Percentiles rank a stretch among this genome's conserved stretches.
phyloP scores from a whole-genome alignment of 2,888 invertebrate species.

The Zootermopsis nevadensis region DNA sequence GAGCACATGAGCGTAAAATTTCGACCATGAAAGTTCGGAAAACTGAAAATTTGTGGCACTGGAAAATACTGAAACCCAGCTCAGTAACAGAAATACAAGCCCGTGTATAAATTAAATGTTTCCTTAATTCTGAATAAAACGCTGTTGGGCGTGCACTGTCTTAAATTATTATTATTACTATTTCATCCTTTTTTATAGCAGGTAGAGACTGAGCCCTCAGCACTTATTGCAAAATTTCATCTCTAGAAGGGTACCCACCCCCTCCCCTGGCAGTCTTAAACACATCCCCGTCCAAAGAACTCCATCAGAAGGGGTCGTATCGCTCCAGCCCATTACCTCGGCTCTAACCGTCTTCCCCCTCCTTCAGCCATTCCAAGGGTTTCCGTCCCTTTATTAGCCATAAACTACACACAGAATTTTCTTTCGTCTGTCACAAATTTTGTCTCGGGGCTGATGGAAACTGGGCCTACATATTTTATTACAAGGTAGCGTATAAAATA shows the following conservation, averaged over 20 bases:
- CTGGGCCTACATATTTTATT: background rate
- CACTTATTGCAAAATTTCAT: constrained; percentile 20
- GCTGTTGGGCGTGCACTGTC: background rate
- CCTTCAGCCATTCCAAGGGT: background rate
- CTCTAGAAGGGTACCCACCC: constrained; percentile 1
- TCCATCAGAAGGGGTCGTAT: background rate
- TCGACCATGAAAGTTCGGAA: too few relatives aligned
- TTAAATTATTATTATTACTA: background rate
- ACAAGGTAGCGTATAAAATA: background rate
- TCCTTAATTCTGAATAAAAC: background rate
- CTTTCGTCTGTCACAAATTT: constrained; percentile 31
- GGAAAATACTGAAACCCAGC: too few relatives aligned
- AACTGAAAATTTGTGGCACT: too few relatives aligned
- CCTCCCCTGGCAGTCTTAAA: background rate
- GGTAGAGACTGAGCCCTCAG: background rate
- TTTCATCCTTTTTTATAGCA: background rate
- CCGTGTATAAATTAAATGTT: background rate
- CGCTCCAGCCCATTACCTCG: background rate
- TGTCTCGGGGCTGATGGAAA: background rate
- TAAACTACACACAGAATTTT: constrained; percentile 30
- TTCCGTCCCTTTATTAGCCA: constrained; percentile 32
- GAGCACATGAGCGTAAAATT: too few relatives aligned
- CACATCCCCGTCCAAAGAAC: background rate
- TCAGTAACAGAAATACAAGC: too few relatives aligned
- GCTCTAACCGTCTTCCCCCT: constrained; percentile 12